Conservation (phyloP, 2,113 vertebrate genomes). For the Alces alces region DNA sequence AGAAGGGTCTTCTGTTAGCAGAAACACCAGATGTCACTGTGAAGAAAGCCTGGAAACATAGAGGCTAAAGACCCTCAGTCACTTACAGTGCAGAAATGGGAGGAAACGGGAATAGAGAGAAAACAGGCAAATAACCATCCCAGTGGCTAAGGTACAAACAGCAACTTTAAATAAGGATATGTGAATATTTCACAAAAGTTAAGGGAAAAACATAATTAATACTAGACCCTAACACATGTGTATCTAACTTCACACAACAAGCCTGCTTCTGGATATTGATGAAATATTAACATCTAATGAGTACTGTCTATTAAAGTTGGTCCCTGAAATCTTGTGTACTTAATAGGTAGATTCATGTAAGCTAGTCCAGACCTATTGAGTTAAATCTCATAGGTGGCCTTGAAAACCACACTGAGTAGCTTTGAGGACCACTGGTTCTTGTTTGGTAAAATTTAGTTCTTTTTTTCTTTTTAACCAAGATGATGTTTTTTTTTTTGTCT, state of each 20-base stretch:
- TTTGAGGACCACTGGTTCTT: not conserved
- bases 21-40: not conserved
- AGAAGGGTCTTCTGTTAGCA: not conserved
- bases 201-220: not conserved
- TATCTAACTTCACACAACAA: not conserved
- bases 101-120: not conserved
- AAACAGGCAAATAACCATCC: not conserved
- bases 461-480: not conserved
- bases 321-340: not conserved
- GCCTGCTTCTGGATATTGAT: not conserved
- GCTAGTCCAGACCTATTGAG: not conserved
- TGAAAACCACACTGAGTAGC: not conserved
- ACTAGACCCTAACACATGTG: not conserved
- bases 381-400: not conserved
- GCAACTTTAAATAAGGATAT: not conserved
- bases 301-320: not conserved
- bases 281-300: not conserved
- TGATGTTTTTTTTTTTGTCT: not conserved
- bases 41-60: not conserved
- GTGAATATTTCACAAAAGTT: not conserved
- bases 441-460: not conserved
- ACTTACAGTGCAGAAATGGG: not conserved
- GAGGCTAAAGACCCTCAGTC: not conserved
- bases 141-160: not conserved
- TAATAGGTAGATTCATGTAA: not conserved